Conservation (phyloP, 2,888 invertebrate species). For the Argynnis bischoffii region DNA sequence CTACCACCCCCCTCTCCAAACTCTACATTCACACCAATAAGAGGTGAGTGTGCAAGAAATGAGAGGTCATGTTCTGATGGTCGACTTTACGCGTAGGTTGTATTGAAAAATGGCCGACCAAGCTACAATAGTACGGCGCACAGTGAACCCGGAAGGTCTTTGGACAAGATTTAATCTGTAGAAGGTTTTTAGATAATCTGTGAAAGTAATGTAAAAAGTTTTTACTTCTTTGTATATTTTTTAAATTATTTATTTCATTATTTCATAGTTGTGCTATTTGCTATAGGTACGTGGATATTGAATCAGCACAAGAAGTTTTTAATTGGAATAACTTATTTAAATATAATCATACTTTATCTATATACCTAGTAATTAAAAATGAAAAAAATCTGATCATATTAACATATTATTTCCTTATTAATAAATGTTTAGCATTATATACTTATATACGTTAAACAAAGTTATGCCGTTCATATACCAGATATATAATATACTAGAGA, state of each 20-base stretch:
- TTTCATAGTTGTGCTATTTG: background rate
- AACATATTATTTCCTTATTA: too few species aligned
- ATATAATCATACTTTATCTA: too few species aligned
- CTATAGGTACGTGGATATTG: too few species aligned
- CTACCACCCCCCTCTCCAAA: slow-evolving; percentile 45
- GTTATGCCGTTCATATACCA: too few species aligned
- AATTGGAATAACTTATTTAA: too few species aligned
- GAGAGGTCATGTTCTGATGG: slow-evolving; percentile 56
- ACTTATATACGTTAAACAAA: too few species aligned
- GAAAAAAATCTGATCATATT: too few species aligned
- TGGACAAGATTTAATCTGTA: slow-evolving; percentile 74
- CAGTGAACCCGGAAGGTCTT: slow-evolving; percentile 76
- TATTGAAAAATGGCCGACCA: slow-evolving; percentile 76
- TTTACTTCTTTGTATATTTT: slow-evolving; percentile 41
- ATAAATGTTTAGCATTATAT: too few species aligned
- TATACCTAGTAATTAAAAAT: too few species aligned
- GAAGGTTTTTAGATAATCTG: slow-evolving; percentile 48
- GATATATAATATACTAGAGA: too few species aligned
- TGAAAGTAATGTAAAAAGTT: slow-evolving; percentile 26
- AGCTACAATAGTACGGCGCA: slow-evolving; percentile 74
- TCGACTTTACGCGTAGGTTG: slow-evolving; percentile 70
- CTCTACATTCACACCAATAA: slow-evolving; percentile 26
- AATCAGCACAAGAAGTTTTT: too few species aligned
- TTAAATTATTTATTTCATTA: background rate
- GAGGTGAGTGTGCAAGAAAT: slow-evolving; percentile 38